Conservation (phyloP, 2,888 invertebrate species). For the Mimumesa dahlbomi region DNA sequence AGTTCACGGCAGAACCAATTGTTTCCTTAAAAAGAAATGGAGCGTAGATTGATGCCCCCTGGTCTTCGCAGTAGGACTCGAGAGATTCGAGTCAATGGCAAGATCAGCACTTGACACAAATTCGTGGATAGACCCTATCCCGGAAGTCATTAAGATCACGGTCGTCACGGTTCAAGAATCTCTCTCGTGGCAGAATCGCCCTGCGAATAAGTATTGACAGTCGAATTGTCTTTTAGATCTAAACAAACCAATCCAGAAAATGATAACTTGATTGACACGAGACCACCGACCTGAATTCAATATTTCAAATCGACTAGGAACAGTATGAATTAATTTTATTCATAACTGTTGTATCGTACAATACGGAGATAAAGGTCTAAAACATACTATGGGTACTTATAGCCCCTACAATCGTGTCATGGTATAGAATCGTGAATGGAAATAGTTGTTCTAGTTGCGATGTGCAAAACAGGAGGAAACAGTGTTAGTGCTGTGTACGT, state of each 20-base stretch:
- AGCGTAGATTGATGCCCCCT: conserved; percentile 15
- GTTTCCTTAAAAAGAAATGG: conserved; percentile 31
- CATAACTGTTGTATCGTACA: conserved; percentile 31
- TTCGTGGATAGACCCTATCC: conserved; percentile 12
- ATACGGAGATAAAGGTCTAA: conserved; percentile 27
- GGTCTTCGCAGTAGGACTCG: not conserved
- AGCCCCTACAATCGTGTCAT: conserved; percentile 20
- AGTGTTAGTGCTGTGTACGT: not conserved
- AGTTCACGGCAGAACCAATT: conserved; percentile 23
- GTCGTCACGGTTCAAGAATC: not conserved
- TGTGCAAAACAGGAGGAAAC: conserved; percentile 11
- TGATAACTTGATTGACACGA: too few relatives aligned
- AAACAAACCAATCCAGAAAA: too few relatives aligned
- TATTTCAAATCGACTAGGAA: too few relatives aligned
- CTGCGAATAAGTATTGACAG: too few relatives aligned
- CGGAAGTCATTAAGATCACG: not conserved
- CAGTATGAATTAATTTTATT: too few relatives aligned
- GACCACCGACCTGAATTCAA: too few relatives aligned
- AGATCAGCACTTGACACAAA: conserved; percentile 23
- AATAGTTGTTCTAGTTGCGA: conserved; percentile 29
- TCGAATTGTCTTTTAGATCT: too few relatives aligned
- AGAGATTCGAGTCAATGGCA: conserved; percentile 28
- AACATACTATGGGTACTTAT: conserved; percentile 10
- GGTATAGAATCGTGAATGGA: conserved; percentile 33
- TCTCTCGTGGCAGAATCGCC: too few relatives aligned